Evolutionary conservation across 35 echinoderm and acorn worm species (phyloP), one percentile per base, ranked within the genome.

Genomic region (Eucidaris tribuloides): DNA sequence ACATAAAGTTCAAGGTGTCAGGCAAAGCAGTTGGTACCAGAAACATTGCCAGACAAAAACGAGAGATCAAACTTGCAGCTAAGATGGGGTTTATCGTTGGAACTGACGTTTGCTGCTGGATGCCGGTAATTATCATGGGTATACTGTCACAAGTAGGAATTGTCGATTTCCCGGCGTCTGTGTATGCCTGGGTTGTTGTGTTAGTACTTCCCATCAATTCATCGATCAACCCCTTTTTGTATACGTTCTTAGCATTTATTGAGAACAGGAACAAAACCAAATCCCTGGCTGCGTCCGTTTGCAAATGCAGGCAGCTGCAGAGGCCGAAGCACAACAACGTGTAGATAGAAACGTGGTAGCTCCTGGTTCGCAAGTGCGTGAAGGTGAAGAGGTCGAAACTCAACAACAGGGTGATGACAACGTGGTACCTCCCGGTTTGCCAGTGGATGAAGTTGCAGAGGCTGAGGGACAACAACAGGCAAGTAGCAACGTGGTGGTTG

Each of bases 131-230:
- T 20, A 81, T 94, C 0, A 58, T 94, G 38, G 86, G 86, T 5
- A 65, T 94, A 14, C 24, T 89, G n/a, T 82, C 81, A 5, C 88
- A 90, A 56, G 6, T 27, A 35, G 46, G 71, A n/a, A 15, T 24
- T 15, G 39, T 88, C 2, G 33, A 50, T 7, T 81, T 94, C 9
- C 80, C 80, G 1, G 58, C 80, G 14, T 33, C 30, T 19, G 42
- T 89, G 9, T 89, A 89, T 15, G 80, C 91, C 0, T 94, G 91
- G 91, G 81, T 82, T 25, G 91, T 84, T 0, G 63, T 92, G 27
- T 86, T 92, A 28, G 46, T 92, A 36, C 38, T 92, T 33, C 90
- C 90, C 3, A 65, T 94, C 35, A 94, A 94, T 58, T 94, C 91
- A 3, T 87, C 91, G 7, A 31, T 94, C 0, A 94, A 94, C 64